Conservation (phyloP, 92 coral and sea anemone genomes). For the Parazoanthus atlanticus region DNA sequence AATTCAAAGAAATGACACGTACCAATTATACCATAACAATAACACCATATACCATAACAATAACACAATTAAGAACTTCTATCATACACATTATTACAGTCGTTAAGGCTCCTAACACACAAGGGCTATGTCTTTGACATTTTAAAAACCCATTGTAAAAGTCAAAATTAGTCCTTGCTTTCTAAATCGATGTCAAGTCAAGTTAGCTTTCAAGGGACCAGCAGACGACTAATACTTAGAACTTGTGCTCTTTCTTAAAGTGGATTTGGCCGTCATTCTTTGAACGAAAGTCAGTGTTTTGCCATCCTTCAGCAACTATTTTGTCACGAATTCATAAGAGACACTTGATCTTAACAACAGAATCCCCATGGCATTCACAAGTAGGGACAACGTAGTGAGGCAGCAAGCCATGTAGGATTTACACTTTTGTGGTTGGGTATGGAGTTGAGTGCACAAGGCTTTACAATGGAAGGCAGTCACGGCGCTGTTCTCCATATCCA, state of each 20-base stretch:
- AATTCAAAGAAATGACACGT: too few relatives aligned
- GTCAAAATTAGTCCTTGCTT: too few relatives aligned
- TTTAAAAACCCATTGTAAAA: too few relatives aligned
- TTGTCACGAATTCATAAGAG: not conserved
- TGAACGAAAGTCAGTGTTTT: constrained; percentile 10
- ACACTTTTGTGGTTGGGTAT: not conserved
- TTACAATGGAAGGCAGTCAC: constrained; percentile 17
- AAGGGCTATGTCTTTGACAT: too few relatives aligned
- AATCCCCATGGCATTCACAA: not conserved
- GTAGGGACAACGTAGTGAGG: constrained; percentile 5
- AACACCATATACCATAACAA: too few relatives aligned
- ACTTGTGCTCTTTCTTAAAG: constrained; percentile 37
- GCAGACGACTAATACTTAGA: constrained; percentile 6
- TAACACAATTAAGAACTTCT: too few relatives aligned
- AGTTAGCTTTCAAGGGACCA: too few relatives aligned
- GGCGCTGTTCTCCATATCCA: constrained; percentile 36
- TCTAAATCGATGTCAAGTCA: too few relatives aligned
- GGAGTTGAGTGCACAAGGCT: constrained; percentile 6
- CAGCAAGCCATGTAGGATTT: constrained; percentile 12
- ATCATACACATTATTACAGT: too few relatives aligned
- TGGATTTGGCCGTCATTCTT: not conserved
- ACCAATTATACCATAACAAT: too few relatives aligned
- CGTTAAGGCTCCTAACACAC: too few relatives aligned
- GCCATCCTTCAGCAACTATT: constrained; percentile 7
- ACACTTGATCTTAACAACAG: not conserved